A percentile compares a stretch with the other conserved stretches of the same genome.
Evolutionary conservation across 2,113 vertebrate species (phyloP).

Genomic region (Xiphias gladius): DNA sequence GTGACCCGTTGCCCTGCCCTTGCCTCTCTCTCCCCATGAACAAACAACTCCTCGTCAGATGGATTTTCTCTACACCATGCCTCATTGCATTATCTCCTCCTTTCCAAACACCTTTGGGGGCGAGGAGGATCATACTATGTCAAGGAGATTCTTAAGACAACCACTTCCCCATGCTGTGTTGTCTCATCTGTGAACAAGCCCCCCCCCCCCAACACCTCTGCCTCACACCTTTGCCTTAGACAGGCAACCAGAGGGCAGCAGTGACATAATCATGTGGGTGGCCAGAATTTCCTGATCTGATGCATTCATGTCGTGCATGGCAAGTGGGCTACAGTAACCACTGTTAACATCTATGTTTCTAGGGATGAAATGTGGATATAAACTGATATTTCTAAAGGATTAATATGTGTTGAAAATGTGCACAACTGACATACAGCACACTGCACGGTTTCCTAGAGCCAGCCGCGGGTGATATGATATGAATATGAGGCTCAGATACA

Average conservation of each 20-base stretch:
- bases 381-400: neutral
- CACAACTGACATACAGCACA: neutral
- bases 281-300: conserved; percentile 2
- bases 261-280: conserved; percentile 10
- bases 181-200: conserved; percentile 22
- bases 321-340: conserved; percentile 13
- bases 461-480: neutral
- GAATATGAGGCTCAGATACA: too few species aligned
- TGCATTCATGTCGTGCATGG: conserved; percentile 22
- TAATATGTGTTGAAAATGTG: neutral
- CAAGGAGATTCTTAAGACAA: conserved; percentile 57
- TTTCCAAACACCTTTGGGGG: conserved; percentile 51
- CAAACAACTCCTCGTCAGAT: conserved; percentile 60
- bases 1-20: conserved; percentile 24
- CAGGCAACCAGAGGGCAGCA: conserved; percentile 6
- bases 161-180: conserved; percentile 23
- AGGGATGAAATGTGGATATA: neutral
- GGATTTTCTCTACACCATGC: conserved; percentile 54
- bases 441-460: too few species aligned
- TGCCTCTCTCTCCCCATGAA: conserved; percentile 32
- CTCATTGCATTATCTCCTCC: conserved; percentile 44
- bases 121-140: conserved; percentile 30
- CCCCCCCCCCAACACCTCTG: too few species aligned
- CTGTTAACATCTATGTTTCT: conserved; percentile 20
- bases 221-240: too few species aligned